These are phyloP conservation scores for Scotopteryx bipunctaria DNA, from an alignment of 2,888 invertebrate species.

Conservation along the genomic window DNA sequence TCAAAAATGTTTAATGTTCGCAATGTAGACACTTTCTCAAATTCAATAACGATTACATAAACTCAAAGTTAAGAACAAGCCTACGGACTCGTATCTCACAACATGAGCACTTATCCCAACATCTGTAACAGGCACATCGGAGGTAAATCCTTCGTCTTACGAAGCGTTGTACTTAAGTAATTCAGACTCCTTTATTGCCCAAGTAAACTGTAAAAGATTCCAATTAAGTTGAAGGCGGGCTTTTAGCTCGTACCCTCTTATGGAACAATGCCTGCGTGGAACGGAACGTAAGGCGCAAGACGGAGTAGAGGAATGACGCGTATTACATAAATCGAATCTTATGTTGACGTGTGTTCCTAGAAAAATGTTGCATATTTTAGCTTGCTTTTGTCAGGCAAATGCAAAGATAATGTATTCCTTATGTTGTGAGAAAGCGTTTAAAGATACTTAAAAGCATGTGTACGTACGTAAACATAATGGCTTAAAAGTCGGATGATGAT, in stretches of 20 bases:
- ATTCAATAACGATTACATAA: slow-evolving; percentile 15
- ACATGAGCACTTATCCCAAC: slow-evolving; percentile 39
- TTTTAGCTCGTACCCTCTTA: slow-evolving; percentile 62
- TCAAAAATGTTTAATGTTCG: not conserved
- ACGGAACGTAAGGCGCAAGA: slow-evolving; percentile 35
- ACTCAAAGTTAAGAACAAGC: slow-evolving; percentile 22
- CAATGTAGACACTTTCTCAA: slow-evolving; percentile 1
- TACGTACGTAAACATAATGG: too few species aligned
- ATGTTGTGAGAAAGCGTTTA: too few species aligned
- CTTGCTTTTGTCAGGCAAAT: not conserved
- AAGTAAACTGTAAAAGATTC: slow-evolving; percentile 81
- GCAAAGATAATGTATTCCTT: too few species aligned
- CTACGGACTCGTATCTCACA: slow-evolving; percentile 19
- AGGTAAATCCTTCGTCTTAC: slow-evolving; percentile 41
- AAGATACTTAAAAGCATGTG: not conserved
- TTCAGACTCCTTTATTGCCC: slow-evolving; percentile 65
- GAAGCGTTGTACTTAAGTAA: slow-evolving; percentile 48
- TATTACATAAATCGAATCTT: slow-evolving; percentile 28
- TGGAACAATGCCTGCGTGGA: slow-evolving; percentile 56
- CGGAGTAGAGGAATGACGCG: slow-evolving; percentile 27
- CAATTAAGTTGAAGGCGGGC: slow-evolving; percentile 68
- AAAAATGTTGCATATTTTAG: slow-evolving; percentile 13
- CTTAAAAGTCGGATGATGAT: too few species aligned
- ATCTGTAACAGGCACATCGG: slow-evolving; percentile 48
- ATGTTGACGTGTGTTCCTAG: slow-evolving; percentile 2